Evolutionary conservation across 2,797 vertebrate species (phyloP).

Genomic region (Leptodactylus fallax): DNA sequence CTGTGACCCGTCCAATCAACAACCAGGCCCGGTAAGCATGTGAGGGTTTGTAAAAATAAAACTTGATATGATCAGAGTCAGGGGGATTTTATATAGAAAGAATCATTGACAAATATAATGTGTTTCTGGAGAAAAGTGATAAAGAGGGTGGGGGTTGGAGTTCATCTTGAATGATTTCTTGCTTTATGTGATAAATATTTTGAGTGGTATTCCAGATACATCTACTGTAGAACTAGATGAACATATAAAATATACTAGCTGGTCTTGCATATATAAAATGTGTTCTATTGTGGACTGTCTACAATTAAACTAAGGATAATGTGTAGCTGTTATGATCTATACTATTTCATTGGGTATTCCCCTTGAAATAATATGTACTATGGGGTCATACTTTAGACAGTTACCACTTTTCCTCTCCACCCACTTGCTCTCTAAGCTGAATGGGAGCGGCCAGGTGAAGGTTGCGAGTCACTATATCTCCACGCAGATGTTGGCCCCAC

Average conservation of each 20-base stretch:
- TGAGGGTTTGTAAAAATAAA: neutral
- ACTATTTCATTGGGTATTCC: neutral
- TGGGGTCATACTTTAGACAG: slow-evolving; percentile 17
- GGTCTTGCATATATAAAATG: too few relatives aligned
- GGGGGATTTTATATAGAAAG: neutral
- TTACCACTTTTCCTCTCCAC: slow-evolving; percentile 55
- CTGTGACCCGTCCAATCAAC: slow-evolving; percentile 93
- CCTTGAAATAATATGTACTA: neutral
- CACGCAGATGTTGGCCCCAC: slow-evolving; percentile 90
- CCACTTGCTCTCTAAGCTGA: slow-evolving; percentile 83
- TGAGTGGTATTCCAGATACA: neutral
- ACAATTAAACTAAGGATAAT: neutral
- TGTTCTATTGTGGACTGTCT: neutral
- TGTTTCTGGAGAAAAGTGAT: too few relatives aligned
- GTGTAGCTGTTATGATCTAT: neutral
- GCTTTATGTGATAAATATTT: neutral
- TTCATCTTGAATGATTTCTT: neutral
- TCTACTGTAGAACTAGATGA: neutral
- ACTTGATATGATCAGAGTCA: neutral
- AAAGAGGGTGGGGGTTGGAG: neutral
- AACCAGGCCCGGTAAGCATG: slow-evolving; percentile 89
- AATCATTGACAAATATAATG: neutral
- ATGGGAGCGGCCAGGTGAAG: slow-evolving; percentile 93
- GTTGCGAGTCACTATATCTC: slow-evolving; percentile 92
- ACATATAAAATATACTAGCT: neutral